These are phyloP conservation scores for Plectropomus leopardus DNA, from an alignment of 2,113 vertebrate genomes.

Conservation along the genomic window DNA sequence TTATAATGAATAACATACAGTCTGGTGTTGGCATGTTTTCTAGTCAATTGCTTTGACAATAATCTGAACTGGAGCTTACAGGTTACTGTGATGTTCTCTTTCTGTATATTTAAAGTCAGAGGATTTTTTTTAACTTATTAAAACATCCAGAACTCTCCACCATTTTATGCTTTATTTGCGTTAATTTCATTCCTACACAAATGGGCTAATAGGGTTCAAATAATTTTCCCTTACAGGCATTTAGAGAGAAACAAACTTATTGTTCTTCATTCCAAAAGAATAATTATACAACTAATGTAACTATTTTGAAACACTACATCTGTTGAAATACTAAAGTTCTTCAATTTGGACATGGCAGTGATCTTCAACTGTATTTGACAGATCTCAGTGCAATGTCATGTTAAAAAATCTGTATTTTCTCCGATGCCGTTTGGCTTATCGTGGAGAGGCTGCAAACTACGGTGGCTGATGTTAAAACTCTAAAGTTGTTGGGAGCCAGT, in stretches of 20 bases:
- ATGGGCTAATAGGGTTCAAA: not conserved
- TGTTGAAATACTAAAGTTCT: not conserved
- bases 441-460: too few species aligned
- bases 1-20: not conserved
- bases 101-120: not conserved
- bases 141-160: not conserved
- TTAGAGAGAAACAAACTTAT: not conserved
- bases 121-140: too few species aligned
- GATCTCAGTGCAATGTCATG: too few species aligned
- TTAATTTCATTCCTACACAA: not conserved
- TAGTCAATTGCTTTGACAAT: not conserved
- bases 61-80: not conserved
- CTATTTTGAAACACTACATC: not conserved
- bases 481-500: too few species aligned
- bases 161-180: not conserved
- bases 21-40: not conserved
- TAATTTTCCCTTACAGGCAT: not conserved
- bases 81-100: too few species aligned
- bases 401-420: too few species aligned
- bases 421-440: too few species aligned
- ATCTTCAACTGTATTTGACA: not conserved
- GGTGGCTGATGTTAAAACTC: too few species aligned
- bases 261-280: not conserved
- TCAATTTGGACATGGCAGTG: not conserved
- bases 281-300: constrained; percentile 1